Evolutionary conservation across 2,888 invertebrate species (phyloP).

Genomic region (Pollenia griseotomentosa): DNA sequence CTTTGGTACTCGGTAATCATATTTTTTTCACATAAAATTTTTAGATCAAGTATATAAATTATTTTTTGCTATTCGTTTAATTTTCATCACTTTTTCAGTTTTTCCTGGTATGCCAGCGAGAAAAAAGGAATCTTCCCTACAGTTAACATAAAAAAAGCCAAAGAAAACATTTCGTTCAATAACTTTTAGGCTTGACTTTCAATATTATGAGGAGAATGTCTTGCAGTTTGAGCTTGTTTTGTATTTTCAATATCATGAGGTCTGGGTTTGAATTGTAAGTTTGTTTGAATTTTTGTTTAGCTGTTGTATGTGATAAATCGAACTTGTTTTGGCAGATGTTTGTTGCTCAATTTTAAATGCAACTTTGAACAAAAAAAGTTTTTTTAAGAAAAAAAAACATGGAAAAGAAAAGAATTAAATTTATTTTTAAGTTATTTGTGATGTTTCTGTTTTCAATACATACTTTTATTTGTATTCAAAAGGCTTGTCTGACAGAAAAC

Average conservation of each 20-base stretch:
- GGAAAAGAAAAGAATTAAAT: conserved; percentile 59
- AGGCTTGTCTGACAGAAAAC: not conserved
- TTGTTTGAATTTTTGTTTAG: not conserved
- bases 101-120: conserved; percentile 13
- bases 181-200: conserved; percentile 59
- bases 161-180: conserved; percentile 60
- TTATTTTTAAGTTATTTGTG: conserved; percentile 64
- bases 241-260: conserved; percentile 14
- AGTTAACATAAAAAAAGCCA: conserved; percentile 4
- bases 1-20: no score
- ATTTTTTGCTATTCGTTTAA: conserved; percentile 8
- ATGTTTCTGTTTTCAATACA: conserved; percentile 25
- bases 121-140: not conserved
- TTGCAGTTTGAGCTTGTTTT: conserved; percentile 31
- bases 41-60: no score
- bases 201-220: conserved; percentile 43
- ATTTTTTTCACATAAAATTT: no score
- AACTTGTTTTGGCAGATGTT: conserved; percentile 74
- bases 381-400: not conserved
- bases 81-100: not conserved
- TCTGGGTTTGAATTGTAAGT: conserved; percentile 33
- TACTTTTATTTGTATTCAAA: conserved; percentile 7
- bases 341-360: conserved; percentile 54
- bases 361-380: conserved; percentile 18
- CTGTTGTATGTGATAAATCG: conserved; percentile 63